These are phyloP conservation scores for Takifugu rubripes DNA, from an alignment of 2,797 vertebrate species.

Conservation along the genomic window DNA sequence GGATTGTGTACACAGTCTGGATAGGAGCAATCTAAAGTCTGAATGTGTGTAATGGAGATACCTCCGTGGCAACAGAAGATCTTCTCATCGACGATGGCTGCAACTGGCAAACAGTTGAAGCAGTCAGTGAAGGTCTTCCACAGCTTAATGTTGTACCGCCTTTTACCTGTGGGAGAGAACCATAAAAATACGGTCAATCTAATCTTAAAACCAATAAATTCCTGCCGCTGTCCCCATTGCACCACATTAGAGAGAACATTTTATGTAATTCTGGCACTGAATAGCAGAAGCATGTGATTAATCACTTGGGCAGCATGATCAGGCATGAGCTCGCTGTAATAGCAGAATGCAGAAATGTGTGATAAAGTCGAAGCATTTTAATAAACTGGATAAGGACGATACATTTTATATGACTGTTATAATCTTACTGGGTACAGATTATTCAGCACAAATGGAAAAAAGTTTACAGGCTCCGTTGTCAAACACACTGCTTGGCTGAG, in stretches of 20 bases:
- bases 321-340: slow-evolving; percentile 8
- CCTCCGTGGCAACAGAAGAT: slow-evolving; percentile 85
- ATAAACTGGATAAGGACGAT: neutral
- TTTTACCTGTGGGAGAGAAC: slow-evolving; percentile 81
- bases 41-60: slow-evolving; percentile 43
- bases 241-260: slow-evolving; percentile 30
- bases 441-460: neutral
- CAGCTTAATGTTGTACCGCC: slow-evolving; percentile 97
- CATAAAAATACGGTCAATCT: slow-evolving; percentile 30
- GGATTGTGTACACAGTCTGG: slow-evolving; percentile 9
- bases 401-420: too few species aligned
- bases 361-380: neutral
- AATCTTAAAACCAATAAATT: slow-evolving; percentile 37
- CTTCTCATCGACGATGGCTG: slow-evolving; percentile 90
- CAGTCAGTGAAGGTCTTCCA: slow-evolving; percentile 99
- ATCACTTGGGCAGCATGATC: slow-evolving; percentile 30
- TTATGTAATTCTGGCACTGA: slow-evolving; percentile 47
- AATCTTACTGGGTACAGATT: too few species aligned
- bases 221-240: slow-evolving; percentile 23
- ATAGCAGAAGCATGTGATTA: slow-evolving; percentile 46
- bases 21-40: slow-evolving; percentile 18
- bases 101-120: slow-evolving; percentile 96
- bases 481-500: neutral
- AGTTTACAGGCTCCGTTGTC: neutral
- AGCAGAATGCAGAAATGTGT: slow-evolving; percentile 19